Conservation (phyloP, 2,797 vertebrate genomes). For the Salmo trutta region DNA sequence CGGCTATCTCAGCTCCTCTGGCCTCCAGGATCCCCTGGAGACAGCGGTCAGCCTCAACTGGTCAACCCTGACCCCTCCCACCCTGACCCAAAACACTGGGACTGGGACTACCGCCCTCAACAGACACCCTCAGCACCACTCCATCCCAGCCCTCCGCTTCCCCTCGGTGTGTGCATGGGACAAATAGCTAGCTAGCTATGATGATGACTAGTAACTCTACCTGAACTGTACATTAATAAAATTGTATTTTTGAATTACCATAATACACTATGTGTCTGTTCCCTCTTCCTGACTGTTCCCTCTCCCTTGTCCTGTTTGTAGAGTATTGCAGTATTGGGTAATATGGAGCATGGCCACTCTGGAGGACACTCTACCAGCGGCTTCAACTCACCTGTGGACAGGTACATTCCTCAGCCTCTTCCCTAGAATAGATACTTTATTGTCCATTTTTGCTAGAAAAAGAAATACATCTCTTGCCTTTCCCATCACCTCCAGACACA, state of each 20-base stretch:
- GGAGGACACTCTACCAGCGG: constrained; percentile 71
- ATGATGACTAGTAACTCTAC: not conserved
- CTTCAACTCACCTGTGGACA: constrained; percentile 88
- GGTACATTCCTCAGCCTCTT: constrained; percentile 67
- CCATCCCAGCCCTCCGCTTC: constrained; percentile 75
- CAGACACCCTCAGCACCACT: constrained; percentile 61
- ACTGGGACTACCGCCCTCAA: constrained; percentile 20
- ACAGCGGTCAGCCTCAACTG: constrained; percentile 42
- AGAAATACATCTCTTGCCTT: too few relatives aligned
- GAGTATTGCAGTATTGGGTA: constrained; percentile 86
- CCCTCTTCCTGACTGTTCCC: not conserved
- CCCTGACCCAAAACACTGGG: not conserved
- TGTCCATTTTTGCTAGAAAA: not conserved
- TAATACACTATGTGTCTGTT: not conserved
- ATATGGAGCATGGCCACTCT: constrained; percentile 65
- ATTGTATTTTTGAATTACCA: too few relatives aligned
- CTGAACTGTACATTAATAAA: not conserved
- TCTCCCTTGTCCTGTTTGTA: constrained; percentile 51
- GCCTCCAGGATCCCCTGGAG: constrained; percentile 85
- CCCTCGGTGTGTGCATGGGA: constrained; percentile 79
- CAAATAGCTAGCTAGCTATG: constrained; percentile 24
- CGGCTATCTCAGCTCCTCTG: constrained; percentile 90
- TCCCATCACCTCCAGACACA: too few relatives aligned
- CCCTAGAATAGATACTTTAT: not conserved
- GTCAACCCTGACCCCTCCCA: constrained; percentile 45